Evolutionary conservation across 1,140 invertebrate genomes (phyloP).

Genomic region (Uloborus diversus): DNA sequence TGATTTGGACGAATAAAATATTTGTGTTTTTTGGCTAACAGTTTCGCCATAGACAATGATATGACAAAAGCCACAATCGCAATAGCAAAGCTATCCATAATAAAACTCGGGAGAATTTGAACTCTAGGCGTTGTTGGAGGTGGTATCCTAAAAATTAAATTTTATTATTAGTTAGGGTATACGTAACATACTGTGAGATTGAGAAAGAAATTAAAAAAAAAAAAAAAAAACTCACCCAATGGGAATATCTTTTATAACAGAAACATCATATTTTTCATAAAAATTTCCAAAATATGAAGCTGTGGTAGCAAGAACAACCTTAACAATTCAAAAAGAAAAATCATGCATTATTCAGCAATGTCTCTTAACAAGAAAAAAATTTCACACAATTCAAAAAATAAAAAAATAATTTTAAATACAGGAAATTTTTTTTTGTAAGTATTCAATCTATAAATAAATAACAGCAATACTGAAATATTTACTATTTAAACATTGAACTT

Average conservation of each 20-base stretch:
- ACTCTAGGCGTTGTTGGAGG: constrained; percentile 63
- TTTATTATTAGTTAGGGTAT: too few species aligned
- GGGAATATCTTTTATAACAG: constrained; percentile 67
- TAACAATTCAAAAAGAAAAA: not conserved
- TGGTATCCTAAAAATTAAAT: constrained; percentile 62
- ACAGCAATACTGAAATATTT: too few species aligned
- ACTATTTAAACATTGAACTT: too few species aligned
- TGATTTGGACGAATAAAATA: constrained; percentile 72
- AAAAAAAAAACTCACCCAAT: constrained; percentile 64
- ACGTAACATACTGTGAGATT: not conserved
- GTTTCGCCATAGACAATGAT: constrained; percentile 70
- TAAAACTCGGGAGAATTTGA: constrained; percentile 60
- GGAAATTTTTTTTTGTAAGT: too few species aligned
- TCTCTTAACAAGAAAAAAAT: not conserved
- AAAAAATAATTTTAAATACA: too few species aligned
- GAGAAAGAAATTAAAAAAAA: not conserved
- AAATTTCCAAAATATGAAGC: constrained; percentile 66
- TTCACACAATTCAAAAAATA: too few species aligned
- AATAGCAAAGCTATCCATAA: constrained; percentile 66
- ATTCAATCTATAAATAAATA: too few species aligned
- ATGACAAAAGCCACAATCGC: constrained; percentile 71
- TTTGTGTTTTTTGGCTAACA: constrained; percentile 70
- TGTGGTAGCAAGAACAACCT: constrained; percentile 66
- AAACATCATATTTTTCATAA: constrained; percentile 64
- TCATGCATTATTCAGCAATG: not conserved